These are phyloP conservation scores for Muraenolepis orangiensis DNA, from an alignment of 2,797 vertebrate genomes.

Conservation along the genomic window DNA sequence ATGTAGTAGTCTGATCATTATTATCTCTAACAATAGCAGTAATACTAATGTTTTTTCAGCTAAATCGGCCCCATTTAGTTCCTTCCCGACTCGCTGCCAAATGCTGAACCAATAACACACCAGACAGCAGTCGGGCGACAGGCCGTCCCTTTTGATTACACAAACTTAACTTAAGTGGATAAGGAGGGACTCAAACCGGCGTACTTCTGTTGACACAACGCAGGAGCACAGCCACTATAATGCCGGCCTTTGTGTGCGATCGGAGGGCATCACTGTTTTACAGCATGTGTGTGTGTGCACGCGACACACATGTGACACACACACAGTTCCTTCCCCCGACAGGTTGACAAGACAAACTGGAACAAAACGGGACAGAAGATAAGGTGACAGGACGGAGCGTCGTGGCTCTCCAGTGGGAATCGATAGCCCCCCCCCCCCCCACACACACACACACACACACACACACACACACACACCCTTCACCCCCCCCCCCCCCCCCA, in stretches of 20 bases:
- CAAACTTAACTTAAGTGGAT: slow-evolving; percentile 53
- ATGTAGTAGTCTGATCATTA: neutral
- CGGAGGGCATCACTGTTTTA: neutral
- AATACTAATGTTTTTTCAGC: neutral
- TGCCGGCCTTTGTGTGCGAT: slow-evolving; percentile 4
- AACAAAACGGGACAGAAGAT: neutral
- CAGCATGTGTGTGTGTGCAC: too few species aligned
- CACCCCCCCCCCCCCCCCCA: too few species aligned
- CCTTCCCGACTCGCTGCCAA: neutral
- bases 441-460: too few species aligned
- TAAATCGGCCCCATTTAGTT: neutral
- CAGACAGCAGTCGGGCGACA: too few species aligned
- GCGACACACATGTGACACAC: too few species aligned
- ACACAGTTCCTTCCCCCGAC: neutral
- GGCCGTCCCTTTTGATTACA: slow-evolving; percentile 27
- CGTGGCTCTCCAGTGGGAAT: neutral
- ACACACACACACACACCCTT: too few species aligned
- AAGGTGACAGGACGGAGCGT: neutral
- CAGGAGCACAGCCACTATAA: slow-evolving; percentile 28
- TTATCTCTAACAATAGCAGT: neutral
- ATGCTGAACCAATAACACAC: neutral
- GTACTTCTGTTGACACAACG: slow-evolving; percentile 46
- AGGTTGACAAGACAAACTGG: neutral
- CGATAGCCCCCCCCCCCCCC: too few species aligned
- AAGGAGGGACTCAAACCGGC: slow-evolving; percentile 50